Conservation (phyloP, 2,888 invertebrate genomes). For the Monoplex corrugatus region DNA sequence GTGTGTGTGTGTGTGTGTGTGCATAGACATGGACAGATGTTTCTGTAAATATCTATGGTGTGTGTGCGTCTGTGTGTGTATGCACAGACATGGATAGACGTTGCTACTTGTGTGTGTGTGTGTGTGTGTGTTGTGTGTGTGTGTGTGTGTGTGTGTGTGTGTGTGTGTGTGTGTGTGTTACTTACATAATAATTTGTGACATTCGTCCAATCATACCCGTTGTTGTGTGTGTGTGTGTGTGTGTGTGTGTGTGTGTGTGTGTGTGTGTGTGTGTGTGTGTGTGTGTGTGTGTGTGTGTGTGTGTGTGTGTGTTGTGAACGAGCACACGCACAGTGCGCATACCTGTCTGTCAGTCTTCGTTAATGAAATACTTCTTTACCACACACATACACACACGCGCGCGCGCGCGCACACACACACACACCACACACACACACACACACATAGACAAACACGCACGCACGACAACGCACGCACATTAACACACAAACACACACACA, state of each 20-base stretch:
- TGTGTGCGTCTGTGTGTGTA: background rate
- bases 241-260: background rate
- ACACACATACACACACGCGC: too few species aligned
- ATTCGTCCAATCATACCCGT: too few species aligned
- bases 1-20: constrained; percentile 16
- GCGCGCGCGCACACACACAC: too few species aligned
- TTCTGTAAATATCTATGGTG: constrained; percentile 4
- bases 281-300: constrained; percentile 6
- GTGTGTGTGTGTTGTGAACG: background rate
- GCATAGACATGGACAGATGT: background rate
- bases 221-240: constrained; percentile 15
- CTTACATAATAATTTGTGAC: too few species aligned
- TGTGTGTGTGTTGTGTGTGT: background rate
- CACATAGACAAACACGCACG: too few species aligned
- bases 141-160: background rate
- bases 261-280: background rate
- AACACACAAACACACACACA: too few species aligned
- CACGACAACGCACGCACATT: too few species aligned
- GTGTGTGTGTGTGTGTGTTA: background rate
- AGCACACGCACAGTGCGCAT: too few species aligned
- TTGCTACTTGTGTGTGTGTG: background rate
- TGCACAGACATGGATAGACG: too few species aligned
- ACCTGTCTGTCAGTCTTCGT: too few species aligned
- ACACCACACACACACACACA: too few species aligned
- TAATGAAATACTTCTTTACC: too few species aligned